Conservation (phyloP, 2,888 invertebrate genomes). For the Drosophila prostipennis region DNA sequence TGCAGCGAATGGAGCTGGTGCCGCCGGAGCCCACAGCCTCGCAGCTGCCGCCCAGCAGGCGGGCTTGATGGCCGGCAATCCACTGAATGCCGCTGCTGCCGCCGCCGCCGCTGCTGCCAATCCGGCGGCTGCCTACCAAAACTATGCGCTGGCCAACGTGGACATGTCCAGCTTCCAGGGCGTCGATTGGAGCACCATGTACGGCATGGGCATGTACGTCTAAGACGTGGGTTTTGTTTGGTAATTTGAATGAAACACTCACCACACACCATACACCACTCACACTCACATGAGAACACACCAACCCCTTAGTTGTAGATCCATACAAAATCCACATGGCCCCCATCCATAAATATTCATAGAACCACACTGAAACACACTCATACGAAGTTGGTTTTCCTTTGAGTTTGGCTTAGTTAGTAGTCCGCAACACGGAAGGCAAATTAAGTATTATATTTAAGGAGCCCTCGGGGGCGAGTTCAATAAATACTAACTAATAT, state of each 20-base stretch:
- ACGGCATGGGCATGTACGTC: slow-evolving; percentile 96
- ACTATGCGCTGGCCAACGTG: slow-evolving; percentile 93
- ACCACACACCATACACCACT: slow-evolving; percentile 6
- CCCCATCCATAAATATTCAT: slow-evolving; percentile 38
- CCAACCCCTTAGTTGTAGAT: slow-evolving; percentile 24
- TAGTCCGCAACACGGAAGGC: slow-evolving; percentile 55
- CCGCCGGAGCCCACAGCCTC: slow-evolving; percentile 82
- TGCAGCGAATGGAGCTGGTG: slow-evolving; percentile 71
- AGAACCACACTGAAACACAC: slow-evolving; percentile 30
- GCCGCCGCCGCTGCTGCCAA: slow-evolving; percentile 86
- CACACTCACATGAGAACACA: slow-evolving; percentile 21
- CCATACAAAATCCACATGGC: slow-evolving; percentile 23
- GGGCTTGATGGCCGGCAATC: slow-evolving; percentile 78
- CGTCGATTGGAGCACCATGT: slow-evolving; percentile 96
- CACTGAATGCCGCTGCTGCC: slow-evolving; percentile 86
- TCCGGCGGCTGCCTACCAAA: slow-evolving; percentile 89
- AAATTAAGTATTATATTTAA: slow-evolving; percentile 77
- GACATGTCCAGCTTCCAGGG: slow-evolving; percentile 97
- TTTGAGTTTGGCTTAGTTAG: slow-evolving; percentile 54
- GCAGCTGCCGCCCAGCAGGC: slow-evolving; percentile 85
- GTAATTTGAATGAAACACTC: slow-evolving; percentile 45
- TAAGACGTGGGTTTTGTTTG: slow-evolving; percentile 61
- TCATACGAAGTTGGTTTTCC: slow-evolving; percentile 55
- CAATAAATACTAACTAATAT: slow-evolving; percentile 50
- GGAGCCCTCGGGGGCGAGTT: slow-evolving; percentile 58